Base-by-base conservation (phyloP, 2,797 vertebrate genomes). In the Synaphobranchus kaupii region DNA sequence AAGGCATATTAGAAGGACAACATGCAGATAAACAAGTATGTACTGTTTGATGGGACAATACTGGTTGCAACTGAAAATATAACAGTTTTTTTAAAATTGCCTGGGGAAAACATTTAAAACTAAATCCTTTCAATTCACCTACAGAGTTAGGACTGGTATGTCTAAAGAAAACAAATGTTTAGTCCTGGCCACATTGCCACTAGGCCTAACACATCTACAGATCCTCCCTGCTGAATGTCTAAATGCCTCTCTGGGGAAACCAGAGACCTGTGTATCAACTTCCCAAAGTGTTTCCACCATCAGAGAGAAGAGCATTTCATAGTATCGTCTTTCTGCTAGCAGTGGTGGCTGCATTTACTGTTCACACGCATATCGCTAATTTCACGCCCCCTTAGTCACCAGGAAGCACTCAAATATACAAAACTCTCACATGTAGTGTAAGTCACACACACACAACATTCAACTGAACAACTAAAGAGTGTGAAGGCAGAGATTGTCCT, bases 31-130 rank as follows among this genome's bases (percentile, higher is more conserved):
- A 39, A 39, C 39, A 39, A 39, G 39, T n/a, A n/a, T 39, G 39
- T 39, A 39, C 39, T 39, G 39, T 39, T 39, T 39, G 39, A 39
- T 39, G 39, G 39, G 39, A 39, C 39, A 39, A 39, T 39, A 39
- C 39, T 39, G 39, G 39, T 39, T 39, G 39, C 39, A 39, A 39
- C 39, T 39, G 39, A 39, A 39, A 39, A 39, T 39, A 39, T 39
- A 39, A 39, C n/a, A n/a, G n/a, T n/a, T n/a, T n/a, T n/a, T n/a
- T n/a, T n/a, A n/a, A n/a, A n/a, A n/a, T n/a, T n/a, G n/a, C n/a
- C 91, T 89, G 88, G 88, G 90, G 88, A 91, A 91, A 89, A 60
- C 84, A 84, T 91, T 91, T 89, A 90, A 92, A 91, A 91, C 90
- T 76, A 78, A 48, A 90, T 88, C 90, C 88, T 86, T 92, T 90